phyloP scores from a whole-genome alignment of 2,888 invertebrate genomes.

The Paralinhomoeus sp. region DNA sequence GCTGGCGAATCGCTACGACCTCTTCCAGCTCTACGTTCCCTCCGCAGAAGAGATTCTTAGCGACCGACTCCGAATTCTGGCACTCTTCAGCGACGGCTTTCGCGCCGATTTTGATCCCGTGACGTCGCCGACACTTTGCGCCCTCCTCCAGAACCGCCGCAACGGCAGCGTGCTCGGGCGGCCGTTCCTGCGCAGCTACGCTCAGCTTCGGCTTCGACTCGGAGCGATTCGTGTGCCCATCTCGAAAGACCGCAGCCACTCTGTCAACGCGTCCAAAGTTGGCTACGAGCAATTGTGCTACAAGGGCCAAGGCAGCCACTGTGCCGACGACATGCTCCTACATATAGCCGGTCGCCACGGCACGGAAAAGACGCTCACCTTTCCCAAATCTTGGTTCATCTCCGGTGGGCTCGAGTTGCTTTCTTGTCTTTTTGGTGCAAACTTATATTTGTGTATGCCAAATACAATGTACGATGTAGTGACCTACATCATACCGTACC shows the following conservation, averaged over 20 bases:
- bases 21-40: constrained; percentile 4
- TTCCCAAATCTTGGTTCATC: too few relatives aligned
- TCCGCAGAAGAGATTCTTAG: neutral
- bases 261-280: neutral
- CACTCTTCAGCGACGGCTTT: constrained; percentile 1
- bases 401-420: too few relatives aligned
- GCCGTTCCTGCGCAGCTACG: constrained; percentile 3
- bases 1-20: neutral
- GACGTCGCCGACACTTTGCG: constrained; percentile 1
- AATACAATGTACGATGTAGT: too few relatives aligned
- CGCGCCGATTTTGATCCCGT: constrained; percentile 2
- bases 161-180: neutral
- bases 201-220: constrained; percentile 1
- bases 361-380: too few relatives aligned
- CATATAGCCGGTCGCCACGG: too few relatives aligned
- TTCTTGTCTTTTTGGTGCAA: too few relatives aligned
- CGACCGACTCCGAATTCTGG: neutral
- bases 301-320: too few relatives aligned
- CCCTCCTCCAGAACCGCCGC: neutral
- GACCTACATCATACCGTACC: too few relatives aligned
- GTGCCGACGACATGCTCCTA: too few relatives aligned
- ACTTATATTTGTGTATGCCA: too few relatives aligned
- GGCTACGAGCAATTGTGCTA: neutral
- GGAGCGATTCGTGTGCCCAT: constrained; percentile 2
- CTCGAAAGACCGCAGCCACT: too few relatives aligned